Percentiles rank a stretch among this genome's conserved stretches.
Conservation (phyloP, 2,797 vertebrate genomes). For the Trachops cirrhosus region DNA sequence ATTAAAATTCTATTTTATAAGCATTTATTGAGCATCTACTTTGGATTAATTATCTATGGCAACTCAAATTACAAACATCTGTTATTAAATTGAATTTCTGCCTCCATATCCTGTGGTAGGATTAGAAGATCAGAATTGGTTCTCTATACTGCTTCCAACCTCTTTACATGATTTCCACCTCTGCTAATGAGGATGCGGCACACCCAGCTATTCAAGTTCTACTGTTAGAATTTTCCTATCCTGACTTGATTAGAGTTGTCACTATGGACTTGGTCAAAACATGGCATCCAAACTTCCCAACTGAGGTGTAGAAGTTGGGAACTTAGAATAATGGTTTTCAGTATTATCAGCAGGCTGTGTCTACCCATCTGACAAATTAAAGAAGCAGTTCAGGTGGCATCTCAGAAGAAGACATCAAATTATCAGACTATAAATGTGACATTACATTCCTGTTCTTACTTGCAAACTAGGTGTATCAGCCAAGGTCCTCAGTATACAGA, state of each 20-base stretch:
- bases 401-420: neutral
- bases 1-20: constrained; percentile 26
- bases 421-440: neutral
- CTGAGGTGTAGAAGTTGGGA: neutral
- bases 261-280: neutral
- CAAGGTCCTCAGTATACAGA: neutral
- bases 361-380: neutral
- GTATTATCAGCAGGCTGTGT: neutral
- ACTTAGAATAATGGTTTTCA: neutral
- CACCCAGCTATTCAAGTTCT: neutral
- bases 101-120: neutral
- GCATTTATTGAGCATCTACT: constrained; percentile 23
- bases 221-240: neutral
- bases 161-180: neutral
- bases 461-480: neutral
- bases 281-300: neutral
- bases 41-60: neutral
- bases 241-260: neutral
- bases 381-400: neutral
- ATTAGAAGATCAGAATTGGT: neutral
- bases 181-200: neutral
- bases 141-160: neutral
- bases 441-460: neutral
- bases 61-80: neutral
- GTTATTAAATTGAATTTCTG: neutral